Evolutionary conservation across 2,113 vertebrate genomes (phyloP).

Genomic region (Procavia capensis): DNA sequence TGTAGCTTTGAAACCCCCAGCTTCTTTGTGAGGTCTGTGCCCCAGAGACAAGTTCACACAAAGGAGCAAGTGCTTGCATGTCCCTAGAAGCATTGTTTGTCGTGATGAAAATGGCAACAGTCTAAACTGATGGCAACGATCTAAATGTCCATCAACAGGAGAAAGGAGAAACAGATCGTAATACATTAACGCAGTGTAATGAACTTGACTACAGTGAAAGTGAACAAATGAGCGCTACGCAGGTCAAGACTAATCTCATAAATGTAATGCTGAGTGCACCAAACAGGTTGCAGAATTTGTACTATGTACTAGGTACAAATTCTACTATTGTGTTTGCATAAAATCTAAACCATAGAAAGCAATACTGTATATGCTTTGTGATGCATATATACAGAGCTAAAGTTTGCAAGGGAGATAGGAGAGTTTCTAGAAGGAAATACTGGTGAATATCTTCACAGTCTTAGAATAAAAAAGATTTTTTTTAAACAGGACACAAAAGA

Average conservation of each 20-base stretch:
- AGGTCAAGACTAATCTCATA: background rate
- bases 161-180: background rate
- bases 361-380: background rate
- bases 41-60: background rate
- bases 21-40: background rate
- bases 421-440: constrained; percentile 1
- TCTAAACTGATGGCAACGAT: background rate
- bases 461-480: background rate
- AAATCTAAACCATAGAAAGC: background rate
- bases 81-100: background rate
- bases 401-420: background rate
- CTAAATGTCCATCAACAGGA: background rate
- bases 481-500: constrained; percentile 22
- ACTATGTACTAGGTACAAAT: no score
- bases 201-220: background rate
- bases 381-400: background rate
- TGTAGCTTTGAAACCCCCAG: background rate
- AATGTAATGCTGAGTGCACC: background rate
- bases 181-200: background rate
- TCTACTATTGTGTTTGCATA: no score
- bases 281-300: background rate
- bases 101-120: background rate
- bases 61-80: background rate
- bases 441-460: background rate
- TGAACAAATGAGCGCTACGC: background rate